Evolutionary conservation across 2,888 invertebrate species (phyloP), one percentile per base, ranked within the genome.

Genomic region (Eilema sororculum): DNA sequence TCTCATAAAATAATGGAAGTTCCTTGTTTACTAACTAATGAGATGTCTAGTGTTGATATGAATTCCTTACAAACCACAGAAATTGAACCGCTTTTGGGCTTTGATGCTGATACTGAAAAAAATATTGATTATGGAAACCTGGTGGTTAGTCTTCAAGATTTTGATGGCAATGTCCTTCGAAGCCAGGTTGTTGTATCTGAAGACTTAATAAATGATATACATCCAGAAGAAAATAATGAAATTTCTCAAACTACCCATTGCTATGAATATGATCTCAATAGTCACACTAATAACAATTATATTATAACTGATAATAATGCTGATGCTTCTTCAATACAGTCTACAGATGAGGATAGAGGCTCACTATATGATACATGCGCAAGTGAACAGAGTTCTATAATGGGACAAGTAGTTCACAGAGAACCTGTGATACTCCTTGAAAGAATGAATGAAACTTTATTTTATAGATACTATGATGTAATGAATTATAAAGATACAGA

Each of bases 351-450:
- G 59, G 86, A 89, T 33, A 84, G 78, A 74, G 83, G 86, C 78
- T 93, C 93, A 46, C 75, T 87, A 62, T 94, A 93, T 89, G 90
- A 93, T 72, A 93, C 93, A 71, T 94, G 94, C 78, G 84, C 87
- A 71, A 91, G 90, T 87, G 89, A 89, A 20, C 78, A 82, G 84
- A 77, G 80, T 76, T 78, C 74, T 69, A 63, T 66, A 78, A 70
- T 71, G 71, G 71, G 67, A 73, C 41, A 68, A 63, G 65, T 59
- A 67, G 16, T 67, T 57, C 16, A 65, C 5, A 87, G 78, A 78
- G 81, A 87, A 76, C 90, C 90, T 65, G 28, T 87, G 76, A 87
- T 94, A 30, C 69, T 78, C 30, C 72, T 94, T 64, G 83, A 88
- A 71, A 91, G 80, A 85, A 80, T 94, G 72, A 85, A 86, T 84